A percentile compares a stretch with the other conserved stretches of the same genome.
Conservation (phyloP, 2,888 invertebrate species). For the Scaptodrosophila latifasciaeformis region DNA sequence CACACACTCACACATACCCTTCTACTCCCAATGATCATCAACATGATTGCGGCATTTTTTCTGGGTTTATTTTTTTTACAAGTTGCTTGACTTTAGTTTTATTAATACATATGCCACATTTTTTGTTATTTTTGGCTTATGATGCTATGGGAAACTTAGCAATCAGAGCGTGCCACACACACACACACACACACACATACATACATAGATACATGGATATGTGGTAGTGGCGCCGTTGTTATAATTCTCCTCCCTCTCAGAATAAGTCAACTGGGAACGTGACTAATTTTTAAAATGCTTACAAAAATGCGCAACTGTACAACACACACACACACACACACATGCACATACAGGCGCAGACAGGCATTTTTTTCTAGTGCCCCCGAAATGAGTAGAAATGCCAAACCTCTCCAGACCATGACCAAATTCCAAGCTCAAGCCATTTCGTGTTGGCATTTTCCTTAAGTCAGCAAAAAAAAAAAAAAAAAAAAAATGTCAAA, state of each 20-base stretch:
- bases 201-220: not conserved
- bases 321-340: not conserved
- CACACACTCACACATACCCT: not conserved
- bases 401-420: too few relatives aligned
- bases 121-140: slow-evolving; percentile 35
- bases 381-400: too few relatives aligned
- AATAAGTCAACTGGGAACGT: slow-evolving; percentile 40
- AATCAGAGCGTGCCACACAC: slow-evolving; percentile 43
- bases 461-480: too few relatives aligned
- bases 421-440: too few relatives aligned
- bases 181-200: not conserved
- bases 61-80: slow-evolving; percentile 8
- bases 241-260: not conserved
- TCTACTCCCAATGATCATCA: slow-evolving; percentile 9
- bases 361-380: too few relatives aligned
- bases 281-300: slow-evolving; percentile 50
- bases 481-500: too few relatives aligned
- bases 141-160: slow-evolving; percentile 32
- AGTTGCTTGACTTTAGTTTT: not conserved
- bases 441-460: slow-evolving; percentile 2
- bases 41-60: slow-evolving; percentile 25
- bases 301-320: slow-evolving; percentile 5
- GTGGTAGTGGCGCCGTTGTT: slow-evolving; percentile 18
- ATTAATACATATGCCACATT: not conserved
- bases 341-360: too few relatives aligned